A percentile compares a stretch with the other conserved stretches of the same genome.
Evolutionary conservation across 2,113 vertebrate species (phyloP).

Genomic region (Daphoenositta chrysoptera): DNA sequence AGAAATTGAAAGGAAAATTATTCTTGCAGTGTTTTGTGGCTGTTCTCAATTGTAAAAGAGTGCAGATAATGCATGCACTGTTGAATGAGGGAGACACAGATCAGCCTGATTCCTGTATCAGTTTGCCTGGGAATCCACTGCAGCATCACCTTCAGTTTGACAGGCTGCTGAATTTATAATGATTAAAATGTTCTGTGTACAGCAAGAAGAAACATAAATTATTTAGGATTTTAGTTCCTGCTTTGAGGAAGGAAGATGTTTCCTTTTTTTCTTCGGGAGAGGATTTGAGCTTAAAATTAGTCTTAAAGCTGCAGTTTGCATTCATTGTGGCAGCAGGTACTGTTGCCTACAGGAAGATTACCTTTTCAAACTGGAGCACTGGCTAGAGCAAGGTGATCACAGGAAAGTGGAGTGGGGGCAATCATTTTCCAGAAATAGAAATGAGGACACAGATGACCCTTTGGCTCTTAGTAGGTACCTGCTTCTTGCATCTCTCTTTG

Average conservation of each 20-base stretch:
- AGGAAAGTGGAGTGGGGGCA: background rate
- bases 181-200: background rate
- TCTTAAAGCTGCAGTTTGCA: background rate
- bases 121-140: background rate
- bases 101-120: background rate
- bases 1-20: background rate
- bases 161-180: background rate
- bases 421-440: constrained; percentile 21
- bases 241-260: background rate
- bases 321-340: background rate
- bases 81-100: background rate
- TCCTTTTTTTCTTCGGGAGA: background rate
- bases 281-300: background rate
- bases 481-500: background rate
- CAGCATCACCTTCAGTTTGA: background rate
- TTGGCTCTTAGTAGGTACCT: background rate
- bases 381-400: background rate
- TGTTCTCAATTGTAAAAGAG: background rate
- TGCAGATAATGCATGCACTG: background rate
- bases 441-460: background rate
- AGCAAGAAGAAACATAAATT: background rate
- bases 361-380: background rate
- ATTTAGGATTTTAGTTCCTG: background rate
- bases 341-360: background rate
- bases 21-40: background rate